Percentiles rank a stretch among this genome's conserved stretches.
Evolutionary conservation across 2,797 vertebrate species (phyloP).

Genomic region (Premnoplex brunnescens): DNA sequence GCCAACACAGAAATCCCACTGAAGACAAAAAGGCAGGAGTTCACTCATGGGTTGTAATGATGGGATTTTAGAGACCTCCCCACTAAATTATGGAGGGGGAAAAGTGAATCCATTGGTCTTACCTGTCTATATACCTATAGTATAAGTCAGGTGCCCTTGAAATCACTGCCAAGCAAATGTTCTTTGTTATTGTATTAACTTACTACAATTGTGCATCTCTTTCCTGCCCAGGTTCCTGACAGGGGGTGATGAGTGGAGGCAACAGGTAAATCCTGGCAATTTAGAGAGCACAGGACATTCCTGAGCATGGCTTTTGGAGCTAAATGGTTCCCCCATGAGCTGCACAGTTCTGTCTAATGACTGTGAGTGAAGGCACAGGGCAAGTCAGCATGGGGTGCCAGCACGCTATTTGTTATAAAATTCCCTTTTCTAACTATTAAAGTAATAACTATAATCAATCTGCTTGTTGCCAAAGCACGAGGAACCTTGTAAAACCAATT

Average conservation of each 20-base stretch:
- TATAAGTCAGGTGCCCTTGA: neutral
- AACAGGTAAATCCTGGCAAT: neutral
- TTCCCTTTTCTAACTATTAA: conserved; percentile 59
- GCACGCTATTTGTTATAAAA: conserved; percentile 41
- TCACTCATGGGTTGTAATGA: neutral
- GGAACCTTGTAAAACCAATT: conserved; percentile 34
- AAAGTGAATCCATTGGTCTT: neutral
- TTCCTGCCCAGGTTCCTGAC: neutral
- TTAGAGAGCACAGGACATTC: neutral
- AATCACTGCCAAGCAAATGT: neutral
- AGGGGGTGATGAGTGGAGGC: neutral
- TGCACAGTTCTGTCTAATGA: neutral
- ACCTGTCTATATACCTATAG: no score
- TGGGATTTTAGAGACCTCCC: neutral
- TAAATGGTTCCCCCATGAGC: neutral
- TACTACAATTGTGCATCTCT: neutral
- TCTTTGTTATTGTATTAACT: neutral
- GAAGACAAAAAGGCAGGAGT: neutral
- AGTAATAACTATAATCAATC: conserved; percentile 69
- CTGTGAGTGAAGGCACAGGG: neutral
- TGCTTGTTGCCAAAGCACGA: conserved; percentile 46
- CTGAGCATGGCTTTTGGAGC: neutral
- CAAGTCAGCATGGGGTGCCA: neutral
- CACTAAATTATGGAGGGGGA: neutral
- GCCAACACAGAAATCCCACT: neutral